These are phyloP conservation scores for Dromococcyx pavoninus DNA, from an alignment of 2,797 vertebrate genomes.

Conservation along the genomic window DNA sequence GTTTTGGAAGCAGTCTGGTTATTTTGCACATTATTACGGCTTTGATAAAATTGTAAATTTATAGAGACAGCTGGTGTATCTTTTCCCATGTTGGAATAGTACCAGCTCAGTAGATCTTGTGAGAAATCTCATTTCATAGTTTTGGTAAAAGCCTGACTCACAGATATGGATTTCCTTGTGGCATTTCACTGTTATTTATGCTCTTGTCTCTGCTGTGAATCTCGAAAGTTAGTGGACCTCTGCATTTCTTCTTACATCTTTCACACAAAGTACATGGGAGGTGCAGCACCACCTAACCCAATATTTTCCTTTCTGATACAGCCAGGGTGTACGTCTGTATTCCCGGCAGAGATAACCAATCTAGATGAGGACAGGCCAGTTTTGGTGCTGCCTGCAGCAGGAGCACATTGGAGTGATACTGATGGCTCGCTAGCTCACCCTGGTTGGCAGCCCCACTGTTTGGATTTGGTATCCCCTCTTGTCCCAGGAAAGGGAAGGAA, in stretches of 20 bases:
- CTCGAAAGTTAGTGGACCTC: neutral
- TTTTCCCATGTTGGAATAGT: neutral
- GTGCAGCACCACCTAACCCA: neutral
- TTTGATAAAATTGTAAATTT: neutral
- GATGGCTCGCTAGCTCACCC: accelerated
- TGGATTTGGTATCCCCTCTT: neutral
- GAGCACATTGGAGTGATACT: neutral
- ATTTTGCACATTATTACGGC: neutral
- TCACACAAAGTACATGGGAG: neutral
- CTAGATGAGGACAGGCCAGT: neutral
- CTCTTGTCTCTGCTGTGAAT: neutral
- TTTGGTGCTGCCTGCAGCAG: neutral
- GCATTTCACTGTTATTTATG: neutral
- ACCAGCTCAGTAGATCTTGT: conserved; percentile 22
- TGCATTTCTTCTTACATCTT: neutral
- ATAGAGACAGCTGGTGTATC: neutral
- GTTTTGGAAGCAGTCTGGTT: conserved; percentile 26
- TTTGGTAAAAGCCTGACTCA: neutral
- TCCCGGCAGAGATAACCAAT: neutral
- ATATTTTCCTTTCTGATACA: neutral
- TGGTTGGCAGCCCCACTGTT: neutral
- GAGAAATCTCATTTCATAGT: conserved; percentile 13
- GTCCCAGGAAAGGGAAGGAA: neutral
- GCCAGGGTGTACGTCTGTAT: neutral
- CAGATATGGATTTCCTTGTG: neutral